Evolutionary conservation across 1,140 invertebrate genomes (phyloP).

Genomic region (Brachionus rubens): DNA sequence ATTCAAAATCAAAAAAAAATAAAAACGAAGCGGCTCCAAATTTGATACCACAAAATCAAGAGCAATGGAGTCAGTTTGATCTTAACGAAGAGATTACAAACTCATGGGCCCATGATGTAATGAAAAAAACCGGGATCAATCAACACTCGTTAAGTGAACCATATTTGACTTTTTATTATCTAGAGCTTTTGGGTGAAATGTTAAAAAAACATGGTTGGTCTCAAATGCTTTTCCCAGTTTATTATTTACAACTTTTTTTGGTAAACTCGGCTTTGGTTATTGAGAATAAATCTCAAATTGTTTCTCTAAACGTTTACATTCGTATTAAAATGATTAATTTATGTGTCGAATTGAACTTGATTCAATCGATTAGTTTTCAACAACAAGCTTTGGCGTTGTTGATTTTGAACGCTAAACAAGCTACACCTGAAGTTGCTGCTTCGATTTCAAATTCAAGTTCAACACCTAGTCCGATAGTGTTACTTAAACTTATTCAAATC

Average conservation of each 20-base stretch:
- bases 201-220: background rate
- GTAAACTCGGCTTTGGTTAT: background rate
- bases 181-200: conserved; percentile 26
- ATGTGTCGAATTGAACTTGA: conserved; percentile 30
- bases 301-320: conserved; percentile 22
- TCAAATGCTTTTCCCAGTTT: conserved; percentile 24
- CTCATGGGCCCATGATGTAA: conserved; percentile 29
- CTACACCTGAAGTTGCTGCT: background rate
- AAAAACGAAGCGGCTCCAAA: background rate
- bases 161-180: conserved; percentile 17
- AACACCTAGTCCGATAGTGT: background rate
- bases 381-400: conserved; percentile 1
- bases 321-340: conserved; percentile 26
- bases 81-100: conserved; percentile 2
- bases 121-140: conserved; percentile 44
- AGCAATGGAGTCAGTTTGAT: conserved; percentile 31
- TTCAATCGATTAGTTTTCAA: conserved; percentile 28
- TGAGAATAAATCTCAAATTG: background rate
- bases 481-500: conserved; percentile 33
- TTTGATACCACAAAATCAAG: background rate
- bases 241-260: conserved; percentile 32
- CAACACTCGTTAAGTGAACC: conserved; percentile 13
- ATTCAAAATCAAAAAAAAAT: background rate
- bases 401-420: background rate
- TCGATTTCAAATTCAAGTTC: background rate